Percentiles rank a stretch among this genome's conserved stretches.
phyloP scores from a whole-genome alignment of 2,888 invertebrate species.

The Pollenia labialis region DNA sequence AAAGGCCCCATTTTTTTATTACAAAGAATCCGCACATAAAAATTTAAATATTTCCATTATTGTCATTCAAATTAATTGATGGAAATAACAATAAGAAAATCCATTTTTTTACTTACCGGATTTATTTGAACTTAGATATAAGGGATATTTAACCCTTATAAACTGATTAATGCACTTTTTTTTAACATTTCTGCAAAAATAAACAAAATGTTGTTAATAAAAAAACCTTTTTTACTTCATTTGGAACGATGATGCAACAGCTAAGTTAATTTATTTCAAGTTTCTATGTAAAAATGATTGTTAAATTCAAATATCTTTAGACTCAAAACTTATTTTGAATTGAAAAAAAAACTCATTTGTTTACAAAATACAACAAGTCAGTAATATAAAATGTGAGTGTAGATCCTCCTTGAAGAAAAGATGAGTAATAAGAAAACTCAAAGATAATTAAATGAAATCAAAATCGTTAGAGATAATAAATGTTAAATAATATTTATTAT shows the following conservation, averaged over 20 bases:
- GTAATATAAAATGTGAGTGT: background rate
- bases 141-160: too few relatives aligned
- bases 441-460: constrained; percentile 18
- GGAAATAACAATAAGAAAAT: too few relatives aligned
- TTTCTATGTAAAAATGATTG: background rate
- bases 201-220: too few relatives aligned
- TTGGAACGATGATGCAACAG: constrained; percentile 2
- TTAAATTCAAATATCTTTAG: background rate
- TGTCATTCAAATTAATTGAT: too few relatives aligned
- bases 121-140: too few relatives aligned
- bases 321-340: background rate
- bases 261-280: background rate
- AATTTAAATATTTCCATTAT: too few relatives aligned
- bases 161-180: too few relatives aligned
- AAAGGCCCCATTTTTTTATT: too few relatives aligned
- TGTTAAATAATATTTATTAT: constrained; percentile 21
- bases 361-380: background rate
- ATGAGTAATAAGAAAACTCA: background rate
- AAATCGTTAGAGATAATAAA: constrained; percentile 8
- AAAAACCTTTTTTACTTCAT: too few relatives aligned
- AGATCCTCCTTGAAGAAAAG: background rate
- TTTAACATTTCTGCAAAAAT: too few relatives aligned
- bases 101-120: too few relatives aligned
- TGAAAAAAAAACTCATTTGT: background rate
- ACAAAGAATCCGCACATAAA: too few relatives aligned